phyloP scores from a whole-genome alignment of 1,140 invertebrate genomes.

The Micrasema minimum region DNA sequence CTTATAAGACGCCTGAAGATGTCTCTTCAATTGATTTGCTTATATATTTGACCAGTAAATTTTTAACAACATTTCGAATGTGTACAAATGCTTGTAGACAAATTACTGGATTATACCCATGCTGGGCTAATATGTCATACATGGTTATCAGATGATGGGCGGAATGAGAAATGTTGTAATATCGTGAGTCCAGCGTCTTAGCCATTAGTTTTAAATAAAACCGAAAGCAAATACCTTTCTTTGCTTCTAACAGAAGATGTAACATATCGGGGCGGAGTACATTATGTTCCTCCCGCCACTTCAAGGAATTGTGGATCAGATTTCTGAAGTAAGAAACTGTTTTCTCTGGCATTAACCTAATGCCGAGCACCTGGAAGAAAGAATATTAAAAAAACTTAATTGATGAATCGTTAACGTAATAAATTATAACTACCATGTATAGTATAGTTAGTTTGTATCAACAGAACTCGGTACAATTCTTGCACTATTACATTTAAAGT shows the following conservation, averaged over 20 bases:
- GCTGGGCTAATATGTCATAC: too few relatives aligned
- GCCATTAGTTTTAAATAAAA: too few relatives aligned
- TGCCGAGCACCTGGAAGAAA: constrained; percentile 36
- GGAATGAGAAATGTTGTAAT: too few relatives aligned
- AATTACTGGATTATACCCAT: too few relatives aligned
- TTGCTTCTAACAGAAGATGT: constrained; percentile 58
- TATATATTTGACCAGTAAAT: too few relatives aligned
- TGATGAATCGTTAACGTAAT: background rate
- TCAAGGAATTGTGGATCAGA: constrained; percentile 55
- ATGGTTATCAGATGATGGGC: too few relatives aligned
- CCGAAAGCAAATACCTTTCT: constrained; percentile 49
- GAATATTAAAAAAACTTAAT: background rate
- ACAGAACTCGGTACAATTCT: background rate
- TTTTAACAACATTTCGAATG: too few relatives aligned
- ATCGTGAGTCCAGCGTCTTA: too few relatives aligned
- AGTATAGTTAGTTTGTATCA: background rate
- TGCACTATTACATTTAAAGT: too few relatives aligned
- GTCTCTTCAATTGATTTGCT: too few relatives aligned
- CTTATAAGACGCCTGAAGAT: too few relatives aligned
- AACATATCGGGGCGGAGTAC: constrained; percentile 59
- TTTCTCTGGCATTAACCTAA: constrained; percentile 40
- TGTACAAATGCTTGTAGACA: too few relatives aligned
- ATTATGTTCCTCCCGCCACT: constrained; percentile 55
- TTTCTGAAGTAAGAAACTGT: constrained; percentile 54
- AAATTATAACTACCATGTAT: background rate